phyloP scores from a whole-genome alignment of 2,888 invertebrate species.

The Xylocampa areola region DNA sequence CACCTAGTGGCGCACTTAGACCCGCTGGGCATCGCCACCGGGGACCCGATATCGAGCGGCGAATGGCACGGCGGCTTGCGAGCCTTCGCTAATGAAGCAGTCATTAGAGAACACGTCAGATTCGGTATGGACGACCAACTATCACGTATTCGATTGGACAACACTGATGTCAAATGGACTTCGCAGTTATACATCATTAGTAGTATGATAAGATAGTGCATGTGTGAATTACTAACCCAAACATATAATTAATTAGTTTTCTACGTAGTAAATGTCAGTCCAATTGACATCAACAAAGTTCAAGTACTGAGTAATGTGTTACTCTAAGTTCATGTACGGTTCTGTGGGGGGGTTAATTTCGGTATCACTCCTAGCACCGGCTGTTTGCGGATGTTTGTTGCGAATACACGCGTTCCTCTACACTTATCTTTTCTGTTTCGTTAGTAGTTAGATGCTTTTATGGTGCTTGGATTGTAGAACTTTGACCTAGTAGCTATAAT shows the following conservation, averaged over 20 bases:
- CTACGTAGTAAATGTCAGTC: constrained; percentile 44
- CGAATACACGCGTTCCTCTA: constrained; percentile 51
- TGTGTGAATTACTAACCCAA: constrained; percentile 37
- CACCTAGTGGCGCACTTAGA: constrained; percentile 98
- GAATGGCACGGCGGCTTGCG: constrained; percentile 87
- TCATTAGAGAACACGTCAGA: constrained; percentile 88
- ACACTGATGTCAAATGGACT: constrained; percentile 70
- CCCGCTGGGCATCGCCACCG: constrained; percentile 96
- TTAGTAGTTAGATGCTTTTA: constrained; percentile 60
- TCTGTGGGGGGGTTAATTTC: constrained; percentile 69
- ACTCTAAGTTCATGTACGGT: constrained; percentile 52
- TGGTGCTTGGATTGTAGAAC: constrained; percentile 73
- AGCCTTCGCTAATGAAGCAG: constrained; percentile 87
- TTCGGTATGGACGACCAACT: constrained; percentile 83
- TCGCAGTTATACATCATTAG: constrained; percentile 48
- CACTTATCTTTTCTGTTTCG: constrained; percentile 41
- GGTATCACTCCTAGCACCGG: constrained; percentile 65
- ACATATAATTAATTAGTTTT: constrained; percentile 46
- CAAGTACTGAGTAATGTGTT: constrained; percentile 64
- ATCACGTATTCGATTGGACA: constrained; percentile 72
- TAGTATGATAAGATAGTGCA: constrained; percentile 45
- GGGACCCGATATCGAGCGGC: constrained; percentile 89
- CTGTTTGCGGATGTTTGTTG: constrained; percentile 46
- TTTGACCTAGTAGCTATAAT: constrained; percentile 40
- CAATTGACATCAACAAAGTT: constrained; percentile 64